These are phyloP conservation scores for Copsychus sechellarum DNA, from an alignment of 2,113 vertebrate species.

Conservation along the genomic window DNA sequence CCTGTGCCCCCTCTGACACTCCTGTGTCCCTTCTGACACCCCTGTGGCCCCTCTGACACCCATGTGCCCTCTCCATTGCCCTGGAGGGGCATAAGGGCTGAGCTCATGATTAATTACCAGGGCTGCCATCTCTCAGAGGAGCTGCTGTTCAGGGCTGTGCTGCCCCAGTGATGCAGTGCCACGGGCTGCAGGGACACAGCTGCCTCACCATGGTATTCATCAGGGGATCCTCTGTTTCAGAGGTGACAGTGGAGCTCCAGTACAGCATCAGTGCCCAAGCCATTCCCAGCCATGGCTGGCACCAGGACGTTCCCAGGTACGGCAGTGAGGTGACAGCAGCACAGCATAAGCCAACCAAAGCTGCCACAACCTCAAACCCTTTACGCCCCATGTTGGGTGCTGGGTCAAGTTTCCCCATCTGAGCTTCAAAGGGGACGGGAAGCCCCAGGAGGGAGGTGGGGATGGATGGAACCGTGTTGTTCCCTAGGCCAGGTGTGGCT, in stretches of 20 bases:
- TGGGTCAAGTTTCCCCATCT: not conserved
- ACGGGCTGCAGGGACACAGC: not conserved
- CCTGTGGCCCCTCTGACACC: not conserved
- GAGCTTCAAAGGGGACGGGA: not conserved
- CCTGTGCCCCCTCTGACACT: not conserved
- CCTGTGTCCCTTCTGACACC: not conserved
- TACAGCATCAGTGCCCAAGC: not conserved
- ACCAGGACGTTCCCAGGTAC: not conserved
- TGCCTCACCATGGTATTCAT: not conserved
- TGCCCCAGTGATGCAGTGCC: not conserved
- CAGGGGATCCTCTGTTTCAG: not conserved
- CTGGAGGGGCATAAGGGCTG: no score
- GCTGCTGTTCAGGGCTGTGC: not conserved
- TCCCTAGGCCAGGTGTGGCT: not conserved
- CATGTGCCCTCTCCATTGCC: not conserved
- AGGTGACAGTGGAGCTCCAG: not conserved
- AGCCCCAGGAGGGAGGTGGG: not conserved
- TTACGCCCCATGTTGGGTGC: fast-evolving
- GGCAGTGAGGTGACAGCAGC: not conserved
- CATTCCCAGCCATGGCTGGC: not conserved
- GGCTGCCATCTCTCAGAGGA: not conserved
- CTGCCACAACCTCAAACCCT: not conserved
- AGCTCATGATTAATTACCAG: not conserved
- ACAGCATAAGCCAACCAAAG: not conserved
- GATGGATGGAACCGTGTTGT: fast-evolving